These are phyloP conservation scores for Alectura lathami DNA, from an alignment of 2,113 vertebrate genomes.

Conservation along the genomic window DNA sequence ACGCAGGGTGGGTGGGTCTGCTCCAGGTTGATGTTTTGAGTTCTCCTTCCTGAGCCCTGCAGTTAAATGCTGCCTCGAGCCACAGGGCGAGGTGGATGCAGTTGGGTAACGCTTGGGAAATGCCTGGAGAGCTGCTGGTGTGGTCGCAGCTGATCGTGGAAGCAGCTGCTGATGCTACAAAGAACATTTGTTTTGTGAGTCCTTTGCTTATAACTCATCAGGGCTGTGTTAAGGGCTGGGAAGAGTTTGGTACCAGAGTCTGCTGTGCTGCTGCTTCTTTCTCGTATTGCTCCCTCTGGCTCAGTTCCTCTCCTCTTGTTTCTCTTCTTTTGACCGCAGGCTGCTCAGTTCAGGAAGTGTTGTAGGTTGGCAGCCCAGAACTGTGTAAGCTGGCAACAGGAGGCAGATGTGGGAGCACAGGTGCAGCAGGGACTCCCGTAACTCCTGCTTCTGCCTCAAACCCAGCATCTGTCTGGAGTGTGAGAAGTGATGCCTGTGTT, in stretches of 20 bases:
- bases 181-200: not conserved
- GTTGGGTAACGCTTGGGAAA: not conserved
- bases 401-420: not conserved
- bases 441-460: not conserved
- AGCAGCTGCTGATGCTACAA: not conserved
- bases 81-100: not conserved
- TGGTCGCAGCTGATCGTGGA: not conserved
- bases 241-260: not conserved
- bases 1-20: accelerated
- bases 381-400: not conserved
- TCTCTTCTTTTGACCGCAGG: not conserved
- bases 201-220: not conserved
- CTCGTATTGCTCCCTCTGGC: not conserved
- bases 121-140: not conserved
- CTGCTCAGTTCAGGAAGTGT: not conserved
- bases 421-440: not conserved
- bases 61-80: not conserved
- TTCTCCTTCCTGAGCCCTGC: not conserved
- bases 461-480: not conserved
- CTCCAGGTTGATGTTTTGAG: not conserved
- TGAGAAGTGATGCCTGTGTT: not conserved
- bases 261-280: not conserved
- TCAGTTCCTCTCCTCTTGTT: not conserved
- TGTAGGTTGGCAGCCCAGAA: not conserved
- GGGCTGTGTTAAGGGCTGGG: not conserved